Evolutionary conservation across 2,113 vertebrate genomes (phyloP).

Genomic region (chimpanzee (Pan troglodytes)): DNA sequence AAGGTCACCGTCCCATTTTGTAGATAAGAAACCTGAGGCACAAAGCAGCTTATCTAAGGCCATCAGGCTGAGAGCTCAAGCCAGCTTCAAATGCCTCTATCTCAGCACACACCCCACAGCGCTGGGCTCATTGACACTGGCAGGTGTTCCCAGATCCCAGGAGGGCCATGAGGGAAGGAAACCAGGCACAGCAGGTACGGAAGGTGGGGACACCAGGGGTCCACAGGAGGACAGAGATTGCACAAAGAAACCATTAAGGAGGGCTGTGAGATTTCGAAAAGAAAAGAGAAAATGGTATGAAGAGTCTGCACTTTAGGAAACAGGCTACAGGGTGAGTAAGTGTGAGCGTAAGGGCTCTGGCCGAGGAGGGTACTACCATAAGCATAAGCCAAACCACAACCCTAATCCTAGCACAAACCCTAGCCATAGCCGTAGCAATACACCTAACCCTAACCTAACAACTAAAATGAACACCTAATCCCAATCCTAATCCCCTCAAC

Average conservation of each 20-base stretch:
- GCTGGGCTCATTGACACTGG: fast-evolving
- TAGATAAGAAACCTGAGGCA: background rate
- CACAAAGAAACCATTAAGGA: background rate
- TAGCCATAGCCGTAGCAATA: too few relatives aligned
- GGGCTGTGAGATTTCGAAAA: background rate
- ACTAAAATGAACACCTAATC: too few relatives aligned
- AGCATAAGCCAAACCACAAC: too few relatives aligned
- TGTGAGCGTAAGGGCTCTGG: fast-evolving
- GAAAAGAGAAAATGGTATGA: background rate
- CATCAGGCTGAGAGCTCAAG: fast-evolving
- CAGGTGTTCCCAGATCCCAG: background rate
- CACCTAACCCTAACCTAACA: too few relatives aligned
- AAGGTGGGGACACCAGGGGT: background rate
- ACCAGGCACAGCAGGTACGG: fast-evolving
- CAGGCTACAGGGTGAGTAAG: fast-evolving
- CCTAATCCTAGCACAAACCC: fast-evolving
- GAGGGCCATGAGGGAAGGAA: background rate
- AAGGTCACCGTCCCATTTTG: background rate
- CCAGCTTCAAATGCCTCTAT: too few relatives aligned
- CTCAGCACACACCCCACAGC: background rate
- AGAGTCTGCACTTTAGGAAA: background rate
- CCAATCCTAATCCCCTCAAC: too few relatives aligned
- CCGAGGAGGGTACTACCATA: fast-evolving
- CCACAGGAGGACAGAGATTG: fast-evolving
- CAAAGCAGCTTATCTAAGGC: background rate